phyloP scores from a whole-genome alignment of 2,888 invertebrate genomes.

The Rhyacophila evoluta region DNA sequence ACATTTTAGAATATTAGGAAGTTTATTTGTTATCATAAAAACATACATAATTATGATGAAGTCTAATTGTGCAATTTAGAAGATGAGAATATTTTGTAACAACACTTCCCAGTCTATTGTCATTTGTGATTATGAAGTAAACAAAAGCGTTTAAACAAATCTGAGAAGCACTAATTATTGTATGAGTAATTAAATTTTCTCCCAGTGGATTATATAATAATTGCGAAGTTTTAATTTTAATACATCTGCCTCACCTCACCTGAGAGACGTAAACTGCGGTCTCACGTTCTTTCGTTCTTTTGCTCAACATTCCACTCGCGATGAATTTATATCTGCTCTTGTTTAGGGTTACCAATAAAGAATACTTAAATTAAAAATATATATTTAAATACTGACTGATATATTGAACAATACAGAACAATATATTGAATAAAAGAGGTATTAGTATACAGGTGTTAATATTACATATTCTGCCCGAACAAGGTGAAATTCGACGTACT shows the following conservation, averaged over 20 bases:
- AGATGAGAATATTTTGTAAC: too few species aligned
- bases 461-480: too few species aligned
- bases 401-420: too few species aligned
- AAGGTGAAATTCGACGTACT: too few species aligned
- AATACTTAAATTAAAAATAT: too few species aligned
- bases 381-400: too few species aligned
- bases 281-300: conserved; percentile 24
- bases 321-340: background rate
- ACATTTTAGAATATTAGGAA: too few species aligned
- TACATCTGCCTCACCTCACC: background rate
- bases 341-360: background rate
- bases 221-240: background rate
- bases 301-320: background rate
- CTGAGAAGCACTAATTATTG: background rate
- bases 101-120: background rate
- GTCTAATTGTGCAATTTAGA: too few species aligned
- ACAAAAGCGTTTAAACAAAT: background rate
- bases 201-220: background rate
- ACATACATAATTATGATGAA: too few species aligned
- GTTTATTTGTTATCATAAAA: too few species aligned
- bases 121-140: background rate
- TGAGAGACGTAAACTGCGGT: background rate
- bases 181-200: background rate
- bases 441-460: too few species aligned
- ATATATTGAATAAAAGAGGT: too few species aligned